Evolutionary conservation across 1,140 invertebrate genomes (phyloP).

Genomic region (Stenopsyche tienmushanensis): DNA sequence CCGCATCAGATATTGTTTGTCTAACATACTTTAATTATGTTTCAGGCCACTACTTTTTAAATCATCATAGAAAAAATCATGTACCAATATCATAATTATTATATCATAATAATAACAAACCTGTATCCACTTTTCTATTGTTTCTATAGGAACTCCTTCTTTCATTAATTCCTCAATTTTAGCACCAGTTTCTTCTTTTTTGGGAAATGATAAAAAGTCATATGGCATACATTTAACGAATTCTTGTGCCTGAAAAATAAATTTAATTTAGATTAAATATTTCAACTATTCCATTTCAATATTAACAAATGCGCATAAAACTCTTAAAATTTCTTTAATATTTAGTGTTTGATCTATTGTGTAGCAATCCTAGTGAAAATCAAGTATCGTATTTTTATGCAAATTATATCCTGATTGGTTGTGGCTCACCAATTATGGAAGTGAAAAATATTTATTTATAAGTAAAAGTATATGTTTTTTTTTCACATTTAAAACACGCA

Average conservation of each 20-base stretch:
- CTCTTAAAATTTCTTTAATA: background rate
- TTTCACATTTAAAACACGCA: too few relatives aligned
- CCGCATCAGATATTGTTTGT: slow-evolving; percentile 2
- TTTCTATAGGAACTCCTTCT: background rate
- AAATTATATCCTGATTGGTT: too few relatives aligned
- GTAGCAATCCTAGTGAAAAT: too few relatives aligned
- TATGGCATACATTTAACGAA: slow-evolving; percentile 1
- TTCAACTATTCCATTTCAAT: too few relatives aligned
- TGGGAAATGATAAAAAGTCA: background rate
- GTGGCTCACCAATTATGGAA: too few relatives aligned
- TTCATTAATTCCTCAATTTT: slow-evolving; percentile 7
- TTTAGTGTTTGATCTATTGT: too few relatives aligned
- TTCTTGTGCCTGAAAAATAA: slow-evolving; percentile 10
- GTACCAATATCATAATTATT: background rate
- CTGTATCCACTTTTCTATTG: background rate
- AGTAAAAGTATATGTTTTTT: too few relatives aligned
- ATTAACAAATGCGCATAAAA: too few relatives aligned
- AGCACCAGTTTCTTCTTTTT: background rate
- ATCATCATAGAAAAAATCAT: slow-evolving; percentile 8
- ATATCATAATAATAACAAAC: slow-evolving; percentile 5
- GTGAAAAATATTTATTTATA: too few relatives aligned
- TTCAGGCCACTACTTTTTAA: slow-evolving; percentile 28
- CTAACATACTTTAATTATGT: background rate
- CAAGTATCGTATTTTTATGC: too few relatives aligned
- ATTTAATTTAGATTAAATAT: too few relatives aligned